These are phyloP conservation scores for Caerostris darwini DNA, from an alignment of 1,140 invertebrate genomes.

Conservation along the genomic window DNA sequence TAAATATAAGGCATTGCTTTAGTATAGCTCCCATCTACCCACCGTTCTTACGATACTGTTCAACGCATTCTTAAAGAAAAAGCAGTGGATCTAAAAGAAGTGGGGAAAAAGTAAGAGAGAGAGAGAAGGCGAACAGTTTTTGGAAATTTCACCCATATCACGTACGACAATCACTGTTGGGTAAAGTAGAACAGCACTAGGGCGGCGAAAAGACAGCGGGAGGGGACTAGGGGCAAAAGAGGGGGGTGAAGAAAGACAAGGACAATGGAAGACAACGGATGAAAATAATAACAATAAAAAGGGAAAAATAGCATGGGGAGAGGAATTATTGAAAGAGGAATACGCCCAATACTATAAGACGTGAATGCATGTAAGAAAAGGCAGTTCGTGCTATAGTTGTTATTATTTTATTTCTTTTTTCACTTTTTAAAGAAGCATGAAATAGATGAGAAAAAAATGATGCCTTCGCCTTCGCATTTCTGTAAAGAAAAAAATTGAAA, in stretches of 20 bases:
- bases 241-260: background rate
- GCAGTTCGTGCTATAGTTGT: conserved; percentile 25
- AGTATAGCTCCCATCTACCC: background rate
- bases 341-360: background rate
- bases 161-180: conserved; percentile 68
- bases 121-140: background rate
- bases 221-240: conserved; percentile 31
- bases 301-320: background rate
- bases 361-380: conserved; percentile 31
- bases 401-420: conserved; percentile 19
- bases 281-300: background rate
- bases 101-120: background rate
- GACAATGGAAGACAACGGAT: background rate
- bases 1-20: conserved; percentile 20
- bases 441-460: background rate
- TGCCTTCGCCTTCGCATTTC: conserved; percentile 18
- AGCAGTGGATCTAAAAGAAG: conserved; percentile 7
- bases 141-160: conserved; percentile 56
- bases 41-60: background rate
- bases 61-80: background rate
- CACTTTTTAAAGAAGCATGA: background rate
- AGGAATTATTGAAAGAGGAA: conserved; percentile 38
- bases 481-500: background rate
- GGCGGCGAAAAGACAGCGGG: no score
- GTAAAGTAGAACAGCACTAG: conserved; percentile 30